Conservation (phyloP, 1,140 invertebrate genomes). For the Planococcus citri region DNA sequence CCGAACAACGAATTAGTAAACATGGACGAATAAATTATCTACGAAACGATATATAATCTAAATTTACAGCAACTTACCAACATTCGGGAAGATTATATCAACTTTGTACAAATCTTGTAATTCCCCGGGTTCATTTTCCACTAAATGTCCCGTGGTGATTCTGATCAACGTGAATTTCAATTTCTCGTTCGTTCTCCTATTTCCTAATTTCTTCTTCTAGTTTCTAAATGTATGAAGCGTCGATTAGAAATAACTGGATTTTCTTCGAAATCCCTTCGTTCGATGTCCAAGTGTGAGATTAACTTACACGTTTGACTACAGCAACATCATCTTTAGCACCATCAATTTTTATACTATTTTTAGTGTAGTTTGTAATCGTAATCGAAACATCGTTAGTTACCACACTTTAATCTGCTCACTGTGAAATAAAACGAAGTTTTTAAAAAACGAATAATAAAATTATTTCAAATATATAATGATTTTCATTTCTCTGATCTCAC, state of each 20-base stretch:
- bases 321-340: conserved; percentile 75
- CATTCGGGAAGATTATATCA: conserved; percentile 84
- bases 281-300: no score
- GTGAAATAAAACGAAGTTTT: no score
- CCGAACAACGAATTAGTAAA: conserved; percentile 15
- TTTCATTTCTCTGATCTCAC: no score
- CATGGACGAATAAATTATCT: no score
- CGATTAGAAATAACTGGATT: no score
- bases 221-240: conserved; percentile 11
- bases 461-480: no score
- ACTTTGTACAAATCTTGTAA: conserved; percentile 88
- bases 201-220: conserved; percentile 48
- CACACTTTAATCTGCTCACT: conserved; percentile 85
- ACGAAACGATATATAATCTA: no score
- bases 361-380: conserved; percentile 75
- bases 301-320: conserved; percentile 51
- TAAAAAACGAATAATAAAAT: no score
- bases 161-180: conserved; percentile 90
- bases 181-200: conserved; percentile 89
- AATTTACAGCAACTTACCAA: no score
- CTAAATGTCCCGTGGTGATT: conserved; percentile 87
- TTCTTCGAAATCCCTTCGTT: no score
- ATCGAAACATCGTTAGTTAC: conserved; percentile 80
- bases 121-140: conserved; percentile 81
- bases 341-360: conserved; percentile 79